Evolutionary conservation across 2,113 vertebrate genomes (phyloP).

Genomic region (Rynchops niger): DNA sequence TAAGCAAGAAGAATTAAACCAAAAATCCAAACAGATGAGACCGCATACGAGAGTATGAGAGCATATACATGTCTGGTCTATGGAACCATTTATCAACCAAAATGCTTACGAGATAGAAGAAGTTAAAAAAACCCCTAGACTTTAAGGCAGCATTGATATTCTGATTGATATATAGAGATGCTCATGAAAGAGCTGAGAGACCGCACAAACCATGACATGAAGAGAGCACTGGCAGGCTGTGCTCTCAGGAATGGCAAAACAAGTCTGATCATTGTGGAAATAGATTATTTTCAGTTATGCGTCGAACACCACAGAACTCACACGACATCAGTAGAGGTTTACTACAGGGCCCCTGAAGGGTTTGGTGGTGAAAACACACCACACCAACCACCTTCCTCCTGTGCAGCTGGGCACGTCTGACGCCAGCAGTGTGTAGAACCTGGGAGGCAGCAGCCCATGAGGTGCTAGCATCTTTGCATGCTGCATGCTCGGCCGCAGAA

Average conservation of each 20-base stretch:
- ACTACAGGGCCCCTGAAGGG: background rate
- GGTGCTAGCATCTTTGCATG: accelerated
- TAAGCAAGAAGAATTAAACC: background rate
- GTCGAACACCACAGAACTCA: background rate
- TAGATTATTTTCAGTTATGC: background rate
- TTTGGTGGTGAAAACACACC: background rate
- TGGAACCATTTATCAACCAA: background rate
- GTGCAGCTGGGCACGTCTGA: background rate
- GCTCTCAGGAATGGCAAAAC: background rate
- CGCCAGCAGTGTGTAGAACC: background rate
- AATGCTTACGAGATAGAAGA: background rate
- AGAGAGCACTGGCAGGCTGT: background rate
- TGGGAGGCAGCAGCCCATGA: background rate
- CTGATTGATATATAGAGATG: background rate
- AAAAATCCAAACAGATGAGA: background rate
- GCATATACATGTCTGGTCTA: accelerated
- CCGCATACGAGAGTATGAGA: background rate
- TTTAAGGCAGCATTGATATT: background rate
- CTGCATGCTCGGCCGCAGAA: accelerated
- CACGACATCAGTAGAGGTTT: background rate
- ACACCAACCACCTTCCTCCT: accelerated
- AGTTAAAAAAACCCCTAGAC: background rate
- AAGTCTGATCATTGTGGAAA: background rate
- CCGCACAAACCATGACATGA: background rate
- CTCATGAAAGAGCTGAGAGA: background rate